phyloP scores from a whole-genome alignment of 2,797 vertebrate genomes.

The Florisuga fusca region DNA sequence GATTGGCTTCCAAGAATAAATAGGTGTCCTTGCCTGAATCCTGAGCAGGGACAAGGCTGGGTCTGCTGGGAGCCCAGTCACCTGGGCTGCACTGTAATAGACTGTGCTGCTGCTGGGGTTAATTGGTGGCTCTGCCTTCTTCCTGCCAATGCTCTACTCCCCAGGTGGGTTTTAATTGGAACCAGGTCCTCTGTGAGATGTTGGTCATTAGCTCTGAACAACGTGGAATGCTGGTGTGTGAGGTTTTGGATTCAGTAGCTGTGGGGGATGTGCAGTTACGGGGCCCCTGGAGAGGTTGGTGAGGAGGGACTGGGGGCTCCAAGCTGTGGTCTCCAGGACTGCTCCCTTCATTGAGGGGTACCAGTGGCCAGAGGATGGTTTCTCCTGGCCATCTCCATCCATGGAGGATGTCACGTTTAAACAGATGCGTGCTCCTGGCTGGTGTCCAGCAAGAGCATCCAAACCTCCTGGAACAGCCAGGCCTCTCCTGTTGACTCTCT shows the following conservation, averaged over 20 bases:
- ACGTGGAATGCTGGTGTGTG: fast-evolving
- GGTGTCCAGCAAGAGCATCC: fast-evolving
- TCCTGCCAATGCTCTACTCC: not conserved
- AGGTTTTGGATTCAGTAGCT: fast-evolving
- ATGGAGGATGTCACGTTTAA: not conserved
- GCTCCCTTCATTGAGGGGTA: not conserved
- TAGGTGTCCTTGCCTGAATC: not conserved
- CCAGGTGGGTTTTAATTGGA: not conserved
- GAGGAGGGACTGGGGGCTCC: not conserved
- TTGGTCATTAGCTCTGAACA: fast-evolving
- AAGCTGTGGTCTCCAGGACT: not conserved
- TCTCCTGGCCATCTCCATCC: not conserved
- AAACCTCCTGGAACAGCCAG: not conserved
- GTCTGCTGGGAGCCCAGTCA: not conserved
- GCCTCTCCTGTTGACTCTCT: fast-evolving
- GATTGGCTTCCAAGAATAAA: not conserved
- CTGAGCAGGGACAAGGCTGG: not conserved
- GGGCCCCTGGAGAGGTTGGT: fast-evolving
- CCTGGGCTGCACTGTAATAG: fast-evolving
- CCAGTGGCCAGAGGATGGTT: not conserved
- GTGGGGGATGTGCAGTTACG: fast-evolving
- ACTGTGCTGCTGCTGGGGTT: not conserved
- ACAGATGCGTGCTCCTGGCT: fast-evolving
- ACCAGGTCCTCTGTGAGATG: fast-evolving
- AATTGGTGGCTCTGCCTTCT: not conserved